Conservation (phyloP, 2,888 invertebrate genomes). For the Papilio protenor region DNA sequence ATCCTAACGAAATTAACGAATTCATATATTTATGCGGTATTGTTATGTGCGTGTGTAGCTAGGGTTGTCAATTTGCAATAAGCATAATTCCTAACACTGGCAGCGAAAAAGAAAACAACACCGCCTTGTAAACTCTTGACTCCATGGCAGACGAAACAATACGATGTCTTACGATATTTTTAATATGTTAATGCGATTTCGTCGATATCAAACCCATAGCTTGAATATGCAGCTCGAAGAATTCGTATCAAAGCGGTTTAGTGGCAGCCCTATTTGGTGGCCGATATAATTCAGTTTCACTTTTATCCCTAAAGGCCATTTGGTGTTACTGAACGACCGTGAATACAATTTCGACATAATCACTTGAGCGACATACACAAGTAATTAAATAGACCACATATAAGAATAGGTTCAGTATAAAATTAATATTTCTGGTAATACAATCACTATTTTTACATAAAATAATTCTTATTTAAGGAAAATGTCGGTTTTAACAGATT, state of each 20-base stretch:
- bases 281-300: constrained; percentile 34
- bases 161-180: background rate
- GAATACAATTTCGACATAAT: constrained; percentile 27
- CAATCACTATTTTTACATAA: background rate
- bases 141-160: background rate
- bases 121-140: background rate
- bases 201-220: background rate
- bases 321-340: constrained; percentile 35
- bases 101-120: background rate
- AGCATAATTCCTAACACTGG: background rate
- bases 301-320: constrained; percentile 26
- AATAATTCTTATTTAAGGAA: background rate
- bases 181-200: background rate
- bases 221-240: background rate
- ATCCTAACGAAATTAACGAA: background rate
- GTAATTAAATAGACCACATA: background rate
- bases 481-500: too few relatives aligned
- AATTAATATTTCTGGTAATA: background rate
- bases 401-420: background rate
- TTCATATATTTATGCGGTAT: background rate
- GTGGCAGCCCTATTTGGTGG: background rate
- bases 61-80: background rate
- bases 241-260: background rate
- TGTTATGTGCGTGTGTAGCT: background rate
- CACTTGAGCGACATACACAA: constrained; percentile 12